phyloP scores from a whole-genome alignment of 2,888 invertebrate species.

The Rugalucina vietnamica region DNA sequence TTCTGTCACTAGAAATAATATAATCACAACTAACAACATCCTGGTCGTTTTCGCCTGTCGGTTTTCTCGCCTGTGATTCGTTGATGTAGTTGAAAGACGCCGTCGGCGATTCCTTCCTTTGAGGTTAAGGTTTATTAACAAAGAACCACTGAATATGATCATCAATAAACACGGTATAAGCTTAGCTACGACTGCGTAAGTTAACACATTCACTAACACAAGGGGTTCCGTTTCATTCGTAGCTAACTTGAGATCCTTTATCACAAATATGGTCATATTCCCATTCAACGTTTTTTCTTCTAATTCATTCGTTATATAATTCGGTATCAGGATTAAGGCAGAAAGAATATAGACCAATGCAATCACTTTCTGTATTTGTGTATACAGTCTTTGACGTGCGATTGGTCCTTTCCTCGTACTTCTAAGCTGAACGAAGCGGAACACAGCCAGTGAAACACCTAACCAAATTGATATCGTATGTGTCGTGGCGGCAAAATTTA shows the following conservation, averaged over 20 bases:
- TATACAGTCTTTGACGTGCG: constrained; percentile 69
- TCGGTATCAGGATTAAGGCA: constrained; percentile 92
- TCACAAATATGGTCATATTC: constrained; percentile 62
- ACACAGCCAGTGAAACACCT: constrained; percentile 95
- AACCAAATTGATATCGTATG: constrained; percentile 97
- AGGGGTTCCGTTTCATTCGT: constrained; percentile 69
- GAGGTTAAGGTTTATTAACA: constrained; percentile 79
- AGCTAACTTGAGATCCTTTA: constrained; percentile 71
- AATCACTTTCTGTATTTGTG: constrained; percentile 68
- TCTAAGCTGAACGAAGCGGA: constrained; percentile 88
- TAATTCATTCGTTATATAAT: constrained; percentile 92
- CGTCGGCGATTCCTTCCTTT: constrained; percentile 69
- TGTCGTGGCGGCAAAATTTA: constrained; percentile 93
- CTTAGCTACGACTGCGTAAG: constrained; percentile 92
- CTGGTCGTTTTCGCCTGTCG: constrained; percentile 90
- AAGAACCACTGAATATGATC: constrained; percentile 87
- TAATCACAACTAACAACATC: constrained; percentile 93
- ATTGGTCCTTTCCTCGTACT: constrained; percentile 72
- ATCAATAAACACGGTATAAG: constrained; percentile 94
- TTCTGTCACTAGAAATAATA: constrained; percentile 94
- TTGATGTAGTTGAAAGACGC: constrained; percentile 68
- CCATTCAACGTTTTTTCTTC: constrained; percentile 57
- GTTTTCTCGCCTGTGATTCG: constrained; percentile 66
- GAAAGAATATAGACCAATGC: constrained; percentile 93
- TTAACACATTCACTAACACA: constrained; percentile 72